Percentiles rank a stretch among this genome's conserved stretches.
phyloP scores from a whole-genome alignment of 1,140 invertebrate genomes.

The Lepidurus packardi region DNA sequence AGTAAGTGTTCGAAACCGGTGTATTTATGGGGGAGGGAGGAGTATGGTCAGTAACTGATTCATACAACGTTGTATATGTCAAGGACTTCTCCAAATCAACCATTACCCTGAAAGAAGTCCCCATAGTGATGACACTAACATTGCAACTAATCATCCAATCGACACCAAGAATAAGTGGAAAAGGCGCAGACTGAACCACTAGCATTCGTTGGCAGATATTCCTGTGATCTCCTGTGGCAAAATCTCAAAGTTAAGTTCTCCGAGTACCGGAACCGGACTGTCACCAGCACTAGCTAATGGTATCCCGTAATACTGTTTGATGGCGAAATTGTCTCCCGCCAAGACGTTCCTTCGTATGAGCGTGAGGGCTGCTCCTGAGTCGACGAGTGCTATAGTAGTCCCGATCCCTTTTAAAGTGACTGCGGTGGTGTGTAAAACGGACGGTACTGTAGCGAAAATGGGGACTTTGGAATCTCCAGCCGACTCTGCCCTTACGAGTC shows the following conservation, averaged over 20 bases:
- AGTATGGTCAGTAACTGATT: not conserved
- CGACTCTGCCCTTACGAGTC: too few relatives aligned
- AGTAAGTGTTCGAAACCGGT: not conserved
- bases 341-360: not conserved
- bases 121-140: slow-evolving; percentile 6
- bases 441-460: not conserved
- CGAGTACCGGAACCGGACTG: not conserved
- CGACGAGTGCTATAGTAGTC: not conserved
- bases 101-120: not conserved
- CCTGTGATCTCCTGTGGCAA: not conserved
- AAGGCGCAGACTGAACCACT: slow-evolving; percentile 23
- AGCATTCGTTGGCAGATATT: not conserved
- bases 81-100: not conserved
- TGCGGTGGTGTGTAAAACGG: not conserved
- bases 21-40: not conserved
- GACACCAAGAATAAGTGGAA: slow-evolving; percentile 27
- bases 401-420: not conserved
- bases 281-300: not conserved
- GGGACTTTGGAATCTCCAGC: not conserved
- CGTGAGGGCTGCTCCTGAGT: not conserved
- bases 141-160: slow-evolving; percentile 27
- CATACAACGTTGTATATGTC: not conserved
- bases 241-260: not conserved
- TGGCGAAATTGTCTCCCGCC: not conserved
- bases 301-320: not conserved